These are phyloP conservation scores for Dugesia japonica DNA, from an alignment of 2,888 invertebrate genomes.

Conservation along the genomic window DNA sequence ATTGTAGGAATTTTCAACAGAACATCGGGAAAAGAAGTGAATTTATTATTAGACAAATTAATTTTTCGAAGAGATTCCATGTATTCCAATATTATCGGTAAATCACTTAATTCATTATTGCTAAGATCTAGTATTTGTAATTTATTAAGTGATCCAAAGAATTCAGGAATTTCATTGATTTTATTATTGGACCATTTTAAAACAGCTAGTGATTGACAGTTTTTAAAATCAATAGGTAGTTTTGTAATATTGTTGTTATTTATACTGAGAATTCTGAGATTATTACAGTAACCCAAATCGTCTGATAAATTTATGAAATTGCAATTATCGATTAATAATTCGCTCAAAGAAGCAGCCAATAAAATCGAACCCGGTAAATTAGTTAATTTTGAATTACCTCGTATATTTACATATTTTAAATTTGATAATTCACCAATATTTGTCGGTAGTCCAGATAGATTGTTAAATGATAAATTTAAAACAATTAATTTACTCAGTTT, in stretches of 20 bases:
- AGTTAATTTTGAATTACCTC: neutral
- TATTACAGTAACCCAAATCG: neutral
- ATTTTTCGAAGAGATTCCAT: neutral
- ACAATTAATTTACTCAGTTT: neutral
- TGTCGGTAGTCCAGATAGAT: neutral
- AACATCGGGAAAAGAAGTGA: neutral
- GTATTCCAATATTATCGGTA: neutral
- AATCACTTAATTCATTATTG: neutral
- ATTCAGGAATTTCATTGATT: neutral
- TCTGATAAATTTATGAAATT: neutral
- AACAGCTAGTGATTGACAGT: neutral
- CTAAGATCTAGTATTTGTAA: neutral
- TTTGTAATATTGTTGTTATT: neutral
- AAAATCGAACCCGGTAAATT: neutral
- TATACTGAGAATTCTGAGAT: neutral
- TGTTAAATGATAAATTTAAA: conserved; percentile 9
- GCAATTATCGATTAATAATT: neutral
- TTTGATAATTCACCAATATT: neutral
- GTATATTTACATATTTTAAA: neutral
- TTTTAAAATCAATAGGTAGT: neutral
- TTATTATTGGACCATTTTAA: neutral
- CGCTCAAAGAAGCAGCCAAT: neutral
- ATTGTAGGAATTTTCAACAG: neutral
- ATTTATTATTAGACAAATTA: neutral
- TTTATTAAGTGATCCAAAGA: neutral